phyloP scores from a whole-genome alignment of 2,888 invertebrate species.

The Phalera bucephala region DNA sequence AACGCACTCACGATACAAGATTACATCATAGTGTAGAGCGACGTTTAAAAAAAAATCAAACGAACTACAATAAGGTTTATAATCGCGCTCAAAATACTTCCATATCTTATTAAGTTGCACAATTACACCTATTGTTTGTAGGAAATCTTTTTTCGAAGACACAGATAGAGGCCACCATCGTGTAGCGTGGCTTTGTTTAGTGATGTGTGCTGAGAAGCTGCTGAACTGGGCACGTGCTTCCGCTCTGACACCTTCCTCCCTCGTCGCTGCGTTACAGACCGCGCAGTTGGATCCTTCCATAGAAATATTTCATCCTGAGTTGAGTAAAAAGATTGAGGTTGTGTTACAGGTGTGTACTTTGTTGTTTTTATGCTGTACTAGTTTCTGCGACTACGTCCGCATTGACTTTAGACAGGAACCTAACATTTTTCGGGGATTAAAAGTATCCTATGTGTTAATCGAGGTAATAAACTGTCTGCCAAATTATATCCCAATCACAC shows the following conservation, averaged over 20 bases:
- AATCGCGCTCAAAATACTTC: no score
- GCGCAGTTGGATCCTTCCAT: slow-evolving; percentile 65
- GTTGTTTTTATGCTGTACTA: slow-evolving; percentile 1
- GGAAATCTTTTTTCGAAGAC: slow-evolving; percentile 53
- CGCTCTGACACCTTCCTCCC: slow-evolving; percentile 55
- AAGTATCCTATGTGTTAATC: no score
- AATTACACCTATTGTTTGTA: slow-evolving; percentile 35
- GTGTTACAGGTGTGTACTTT: slow-evolving; percentile 46
- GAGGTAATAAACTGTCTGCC: no score
- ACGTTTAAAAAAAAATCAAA: no score
- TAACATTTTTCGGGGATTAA: no score
- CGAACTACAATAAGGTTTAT: no score
- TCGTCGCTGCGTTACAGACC: slow-evolving; percentile 52
- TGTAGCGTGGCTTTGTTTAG: slow-evolving; percentile 59
- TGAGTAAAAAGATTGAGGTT: slow-evolving; percentile 42
- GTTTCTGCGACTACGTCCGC: no score
- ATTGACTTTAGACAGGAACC: no score
- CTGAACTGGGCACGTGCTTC: slow-evolving; percentile 59
- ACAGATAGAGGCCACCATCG: slow-evolving; percentile 47
- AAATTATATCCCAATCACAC: no score
- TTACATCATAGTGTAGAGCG: no score
- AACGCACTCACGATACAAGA: no score
- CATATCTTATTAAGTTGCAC: no score
- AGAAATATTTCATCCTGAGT: slow-evolving; percentile 56
- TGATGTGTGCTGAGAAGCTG: slow-evolving; percentile 44